Percentiles rank a stretch among this genome's conserved stretches.
Conservation (phyloP, 1,140 invertebrate genomes). For the Caenorhabditis tropicalis region DNA sequence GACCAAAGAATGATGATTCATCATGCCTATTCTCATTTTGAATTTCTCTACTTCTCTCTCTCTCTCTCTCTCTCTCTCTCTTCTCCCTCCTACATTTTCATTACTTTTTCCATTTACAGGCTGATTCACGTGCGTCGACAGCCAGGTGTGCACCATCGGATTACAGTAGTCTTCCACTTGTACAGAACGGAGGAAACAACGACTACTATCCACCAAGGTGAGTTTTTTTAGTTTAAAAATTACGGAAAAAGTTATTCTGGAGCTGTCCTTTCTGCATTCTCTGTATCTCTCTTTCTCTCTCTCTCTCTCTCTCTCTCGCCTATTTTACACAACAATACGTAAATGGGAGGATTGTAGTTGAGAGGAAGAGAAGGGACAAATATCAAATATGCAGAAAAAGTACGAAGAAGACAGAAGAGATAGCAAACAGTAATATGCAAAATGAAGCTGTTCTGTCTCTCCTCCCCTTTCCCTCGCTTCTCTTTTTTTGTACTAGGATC, state of each 20-base stretch:
- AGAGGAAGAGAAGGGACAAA: background rate
- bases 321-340: constrained; percentile 36
- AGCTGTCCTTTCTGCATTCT: background rate
- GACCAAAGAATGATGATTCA: background rate
- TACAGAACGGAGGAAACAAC: background rate
- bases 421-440: constrained; percentile 30
- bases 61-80: background rate
- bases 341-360: background rate
- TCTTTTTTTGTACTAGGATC: background rate
- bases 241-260: background rate
- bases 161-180: constrained; percentile 20
- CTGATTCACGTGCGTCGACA: constrained; percentile 26
- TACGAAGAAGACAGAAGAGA: background rate
- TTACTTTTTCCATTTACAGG: constrained; percentile 1
- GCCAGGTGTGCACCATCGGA: constrained; percentile 35
- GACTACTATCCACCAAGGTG: constrained; percentile 29
- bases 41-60: background rate
- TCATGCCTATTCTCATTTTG: background rate
- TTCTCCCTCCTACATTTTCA: no score
- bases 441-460: background rate
- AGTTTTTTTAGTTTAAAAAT: background rate
- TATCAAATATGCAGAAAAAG: constrained; percentile 41
- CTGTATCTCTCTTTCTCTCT: background rate
- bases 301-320: background rate
- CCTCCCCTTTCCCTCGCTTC: background rate